Conservation (phyloP, 2,888 invertebrate genomes). For the Microdon myrmicae region DNA sequence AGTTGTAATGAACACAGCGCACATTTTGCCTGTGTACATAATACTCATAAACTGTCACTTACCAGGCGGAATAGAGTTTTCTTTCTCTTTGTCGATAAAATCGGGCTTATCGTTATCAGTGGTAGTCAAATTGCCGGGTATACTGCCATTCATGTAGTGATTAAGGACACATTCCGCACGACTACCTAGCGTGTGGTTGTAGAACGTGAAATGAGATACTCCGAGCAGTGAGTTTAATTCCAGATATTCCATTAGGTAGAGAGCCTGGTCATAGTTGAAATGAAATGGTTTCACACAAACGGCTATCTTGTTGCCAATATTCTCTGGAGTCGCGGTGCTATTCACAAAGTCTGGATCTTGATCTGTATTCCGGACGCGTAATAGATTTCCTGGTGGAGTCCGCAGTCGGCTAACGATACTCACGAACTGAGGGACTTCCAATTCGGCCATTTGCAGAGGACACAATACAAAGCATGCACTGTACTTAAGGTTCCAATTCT, state of each 20-base stretch:
- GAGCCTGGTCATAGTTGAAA: conserved; percentile 85
- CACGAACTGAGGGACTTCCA: conserved; percentile 74
- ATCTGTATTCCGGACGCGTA: conserved; percentile 73
- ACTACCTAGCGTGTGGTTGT: conserved; percentile 86
- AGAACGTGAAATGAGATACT: conserved; percentile 87
- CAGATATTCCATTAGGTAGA: conserved; percentile 88
- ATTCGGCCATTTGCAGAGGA: conserved; percentile 72
- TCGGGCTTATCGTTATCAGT: conserved; percentile 55
- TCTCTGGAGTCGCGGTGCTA: conserved; percentile 50
- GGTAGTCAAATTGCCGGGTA: conserved; percentile 63
- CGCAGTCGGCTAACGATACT: conserved; percentile 75
- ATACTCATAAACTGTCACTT: neutral
- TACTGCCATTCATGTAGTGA: conserved; percentile 69
- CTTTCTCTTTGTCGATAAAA: conserved; percentile 20
- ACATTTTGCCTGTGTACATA: neutral
- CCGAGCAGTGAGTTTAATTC: conserved; percentile 87
- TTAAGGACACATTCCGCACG: conserved; percentile 81
- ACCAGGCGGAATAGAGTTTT: conserved; percentile 38
- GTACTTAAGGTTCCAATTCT: conserved; percentile 94
- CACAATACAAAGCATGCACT: conserved; percentile 91
- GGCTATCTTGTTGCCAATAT: conserved; percentile 72
- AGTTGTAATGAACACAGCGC: neutral
- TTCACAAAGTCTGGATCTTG: conserved; percentile 63
- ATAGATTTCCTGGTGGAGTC: conserved; percentile 73
- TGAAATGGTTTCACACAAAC: conserved; percentile 93